These are phyloP conservation scores for Drosophila saltans DNA, from an alignment of 1,140 invertebrate species.

Conservation along the genomic window DNA sequence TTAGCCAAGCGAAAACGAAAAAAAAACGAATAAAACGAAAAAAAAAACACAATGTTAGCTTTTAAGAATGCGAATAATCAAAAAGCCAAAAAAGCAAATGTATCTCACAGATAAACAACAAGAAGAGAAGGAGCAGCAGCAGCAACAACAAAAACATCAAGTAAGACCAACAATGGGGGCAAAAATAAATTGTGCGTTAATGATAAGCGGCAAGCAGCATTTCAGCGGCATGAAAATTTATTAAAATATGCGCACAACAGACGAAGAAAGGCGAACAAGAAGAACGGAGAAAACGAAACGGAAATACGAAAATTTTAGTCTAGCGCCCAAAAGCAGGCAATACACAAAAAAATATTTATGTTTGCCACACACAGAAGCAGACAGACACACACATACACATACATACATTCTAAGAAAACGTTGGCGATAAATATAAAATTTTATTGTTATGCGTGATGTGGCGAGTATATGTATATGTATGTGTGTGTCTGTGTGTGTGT, in stretches of 20 bases:
- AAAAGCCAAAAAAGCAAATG: slow-evolving; percentile 80
- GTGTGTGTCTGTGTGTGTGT: slow-evolving; percentile 26
- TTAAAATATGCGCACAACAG: slow-evolving; percentile 73
- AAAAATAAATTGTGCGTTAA: slow-evolving; percentile 82
- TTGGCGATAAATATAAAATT: slow-evolving; percentile 81
- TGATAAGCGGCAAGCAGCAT: slow-evolving; percentile 77
- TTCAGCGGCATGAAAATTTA: slow-evolving; percentile 80
- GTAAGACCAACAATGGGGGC: slow-evolving; percentile 36
- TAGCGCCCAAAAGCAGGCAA: slow-evolving; percentile 50
- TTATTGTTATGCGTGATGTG: slow-evolving; percentile 72
- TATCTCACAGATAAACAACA: slow-evolving; percentile 76
- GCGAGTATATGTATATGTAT: slow-evolving; percentile 17
- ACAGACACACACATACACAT: slow-evolving; percentile 20
- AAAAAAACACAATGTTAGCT: slow-evolving; percentile 49
- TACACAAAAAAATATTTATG: slow-evolving; percentile 65
- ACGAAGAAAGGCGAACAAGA: slow-evolving; percentile 17
- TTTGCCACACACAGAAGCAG: slow-evolving; percentile 49
- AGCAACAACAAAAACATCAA: slow-evolving; percentile 42
- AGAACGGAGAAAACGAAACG: neutral
- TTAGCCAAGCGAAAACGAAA: slow-evolving; percentile 61
- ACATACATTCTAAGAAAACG: slow-evolving; percentile 61
- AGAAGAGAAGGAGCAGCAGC: slow-evolving; percentile 31
- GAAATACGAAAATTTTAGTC: slow-evolving; percentile 30
- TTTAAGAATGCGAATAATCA: slow-evolving; percentile 73
- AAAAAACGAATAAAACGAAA: slow-evolving; percentile 26